phyloP scores from a whole-genome alignment of 2,797 vertebrate species.

The Acrossocheilus wenchowensis region DNA sequence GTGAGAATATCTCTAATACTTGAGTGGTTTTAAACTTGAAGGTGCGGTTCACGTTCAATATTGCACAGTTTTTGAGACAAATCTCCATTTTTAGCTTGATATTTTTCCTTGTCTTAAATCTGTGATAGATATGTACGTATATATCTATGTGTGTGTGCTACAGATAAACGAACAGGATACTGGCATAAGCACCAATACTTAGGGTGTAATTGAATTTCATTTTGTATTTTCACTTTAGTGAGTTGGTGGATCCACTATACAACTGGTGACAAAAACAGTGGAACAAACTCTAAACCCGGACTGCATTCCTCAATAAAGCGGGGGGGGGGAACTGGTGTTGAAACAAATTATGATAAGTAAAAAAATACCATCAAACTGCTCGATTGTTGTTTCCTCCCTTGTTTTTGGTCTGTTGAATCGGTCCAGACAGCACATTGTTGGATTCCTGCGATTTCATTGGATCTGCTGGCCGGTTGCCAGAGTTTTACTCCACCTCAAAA shows the following conservation, averaged over 20 bases:
- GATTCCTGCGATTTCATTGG: background rate
- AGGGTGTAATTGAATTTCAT: slow-evolving; percentile 27
- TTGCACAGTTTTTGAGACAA: slow-evolving; percentile 52
- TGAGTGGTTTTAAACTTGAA: slow-evolving; percentile 45
- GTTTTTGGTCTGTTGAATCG: slow-evolving; percentile 27
- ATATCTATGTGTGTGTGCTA: slow-evolving; percentile 27
- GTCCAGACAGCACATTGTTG: slow-evolving; percentile 27
- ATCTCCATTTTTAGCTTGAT: slow-evolving; percentile 13
- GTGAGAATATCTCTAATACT: slow-evolving; percentile 45
- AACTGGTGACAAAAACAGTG: slow-evolving; percentile 45
- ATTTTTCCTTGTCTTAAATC: slow-evolving; percentile 7
- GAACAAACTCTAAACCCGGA: slow-evolving; percentile 21
- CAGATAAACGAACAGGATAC: slow-evolving; percentile 18
- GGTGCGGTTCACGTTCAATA: slow-evolving; percentile 50
- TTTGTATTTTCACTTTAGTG: slow-evolving; percentile 35
- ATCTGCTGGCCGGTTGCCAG: background rate
- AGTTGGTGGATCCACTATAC: slow-evolving; percentile 48
- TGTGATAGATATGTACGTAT: slow-evolving; percentile 22
- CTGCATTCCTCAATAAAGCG: slow-evolving; percentile 5
- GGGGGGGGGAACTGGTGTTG: background rate
- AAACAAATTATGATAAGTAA: slow-evolving; percentile 1
- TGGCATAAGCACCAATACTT: slow-evolving; percentile 29
- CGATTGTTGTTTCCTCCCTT: slow-evolving; percentile 17
- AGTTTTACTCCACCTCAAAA: background rate
- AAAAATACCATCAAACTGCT: slow-evolving; percentile 3